Conservation (phyloP, 2,797 vertebrate species). For the Smutsia temminckii region DNA sequence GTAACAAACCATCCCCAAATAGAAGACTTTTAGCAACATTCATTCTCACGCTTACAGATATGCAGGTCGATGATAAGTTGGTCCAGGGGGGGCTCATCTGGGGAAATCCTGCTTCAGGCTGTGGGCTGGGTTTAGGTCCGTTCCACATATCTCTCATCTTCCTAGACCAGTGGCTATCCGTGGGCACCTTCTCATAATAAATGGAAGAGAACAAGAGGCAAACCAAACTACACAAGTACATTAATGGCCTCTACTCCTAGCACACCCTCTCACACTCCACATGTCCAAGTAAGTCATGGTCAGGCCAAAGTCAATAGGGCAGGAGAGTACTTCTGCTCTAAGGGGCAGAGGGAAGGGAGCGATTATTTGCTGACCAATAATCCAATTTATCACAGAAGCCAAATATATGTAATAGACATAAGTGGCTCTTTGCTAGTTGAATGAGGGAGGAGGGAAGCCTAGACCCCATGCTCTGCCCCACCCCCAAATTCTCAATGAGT, state of each 20-base stretch:
- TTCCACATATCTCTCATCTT: background rate
- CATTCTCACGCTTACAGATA: background rate
- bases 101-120: background rate
- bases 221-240: background rate
- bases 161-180: background rate
- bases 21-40: background rate
- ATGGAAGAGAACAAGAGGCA: background rate
- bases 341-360: background rate
- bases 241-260: background rate
- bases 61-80: background rate
- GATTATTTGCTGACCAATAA: conserved; percentile 22
- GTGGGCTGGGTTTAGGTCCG: background rate
- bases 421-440: background rate
- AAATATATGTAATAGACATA: background rate
- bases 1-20: background rate
- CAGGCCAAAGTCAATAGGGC: background rate
- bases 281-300: background rate
- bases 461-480: background rate
- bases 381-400: background rate
- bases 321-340: background rate
- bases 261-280: background rate
- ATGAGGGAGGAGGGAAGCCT: background rate
- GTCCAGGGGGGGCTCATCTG: background rate
- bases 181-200: background rate
- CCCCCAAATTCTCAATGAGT: background rate